Percentiles rank a stretch among this genome's conserved stretches.
These are phyloP conservation scores for Cephalopholis sonnerati DNA, from an alignment of 2,113 vertebrate species.

Conservation along the genomic window DNA sequence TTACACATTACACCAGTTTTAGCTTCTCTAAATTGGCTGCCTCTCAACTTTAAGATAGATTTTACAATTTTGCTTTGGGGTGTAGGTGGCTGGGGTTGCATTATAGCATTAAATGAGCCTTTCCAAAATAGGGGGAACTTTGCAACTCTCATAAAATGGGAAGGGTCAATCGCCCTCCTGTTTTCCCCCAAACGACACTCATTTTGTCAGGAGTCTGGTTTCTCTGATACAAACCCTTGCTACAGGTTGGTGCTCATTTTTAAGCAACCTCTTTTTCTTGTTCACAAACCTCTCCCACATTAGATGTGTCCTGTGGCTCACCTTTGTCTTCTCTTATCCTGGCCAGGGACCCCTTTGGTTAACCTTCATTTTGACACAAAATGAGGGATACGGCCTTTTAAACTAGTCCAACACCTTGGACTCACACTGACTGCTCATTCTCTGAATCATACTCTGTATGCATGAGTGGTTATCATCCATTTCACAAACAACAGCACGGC, in stretches of 20 bases:
- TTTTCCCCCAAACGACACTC: neutral
- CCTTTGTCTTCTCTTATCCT: neutral
- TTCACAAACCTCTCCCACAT: neutral
- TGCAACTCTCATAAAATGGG: neutral
- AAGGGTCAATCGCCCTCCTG: neutral
- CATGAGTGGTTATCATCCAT: neutral
- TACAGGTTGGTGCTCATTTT: too few species aligned
- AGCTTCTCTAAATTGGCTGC: too few species aligned
- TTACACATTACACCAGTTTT: too few species aligned
- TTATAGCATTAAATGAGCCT: neutral
- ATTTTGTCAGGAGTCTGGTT: neutral
- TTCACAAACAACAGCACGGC: constrained; percentile 4
- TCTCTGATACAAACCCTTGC: too few species aligned
- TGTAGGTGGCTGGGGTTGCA: neutral
- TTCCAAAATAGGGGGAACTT: neutral
- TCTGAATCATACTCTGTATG: constrained; percentile 3
- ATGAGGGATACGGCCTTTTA: neutral
- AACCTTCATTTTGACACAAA: constrained; percentile 5
- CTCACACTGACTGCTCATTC: neutral
- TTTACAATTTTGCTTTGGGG: neutral
- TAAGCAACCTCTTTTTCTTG: neutral
- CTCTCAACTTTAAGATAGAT: too few species aligned
- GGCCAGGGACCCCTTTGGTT: neutral
- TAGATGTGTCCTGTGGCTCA: neutral
- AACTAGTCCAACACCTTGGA: constrained; percentile 2